phyloP scores from a whole-genome alignment of 2,888 invertebrate genomes.

The Morpho helenor region DNA sequence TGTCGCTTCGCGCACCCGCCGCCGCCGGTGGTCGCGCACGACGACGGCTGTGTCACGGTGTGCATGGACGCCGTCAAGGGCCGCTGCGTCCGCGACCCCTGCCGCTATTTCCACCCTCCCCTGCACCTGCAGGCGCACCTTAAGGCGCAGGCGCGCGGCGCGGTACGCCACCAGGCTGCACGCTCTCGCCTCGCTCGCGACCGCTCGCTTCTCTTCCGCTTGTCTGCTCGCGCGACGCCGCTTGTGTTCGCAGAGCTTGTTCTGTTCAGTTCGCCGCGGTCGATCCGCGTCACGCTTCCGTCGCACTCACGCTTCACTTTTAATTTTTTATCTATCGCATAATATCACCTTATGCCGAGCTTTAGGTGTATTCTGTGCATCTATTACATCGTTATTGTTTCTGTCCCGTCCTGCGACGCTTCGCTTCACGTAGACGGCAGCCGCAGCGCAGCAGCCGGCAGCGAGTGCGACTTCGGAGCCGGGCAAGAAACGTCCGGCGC shows the following conservation, averaged over 20 bases:
- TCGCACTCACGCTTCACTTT: conserved; percentile 78
- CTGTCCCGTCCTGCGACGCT: conserved; percentile 79
- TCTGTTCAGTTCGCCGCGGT: conserved; percentile 67
- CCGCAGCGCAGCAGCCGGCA: conserved; percentile 81
- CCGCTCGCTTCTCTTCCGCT: conserved; percentile 76
- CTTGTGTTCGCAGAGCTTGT: conserved; percentile 74
- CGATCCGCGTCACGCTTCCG: conserved; percentile 75
- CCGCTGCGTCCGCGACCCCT: conserved; percentile 99
- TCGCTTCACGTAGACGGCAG: conserved; percentile 79
- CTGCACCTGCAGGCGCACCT: conserved; percentile 99
- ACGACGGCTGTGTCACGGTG: conserved; percentile 99
- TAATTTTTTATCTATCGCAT: conserved; percentile 75
- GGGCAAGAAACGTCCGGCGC: conserved; percentile 96
- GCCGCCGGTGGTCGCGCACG: conserved; percentile 96
- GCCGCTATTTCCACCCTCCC: conserved; percentile 99
- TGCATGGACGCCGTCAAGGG: conserved; percentile 99
- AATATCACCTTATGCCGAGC: conserved; percentile 76
- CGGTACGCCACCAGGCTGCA: conserved; percentile 88
- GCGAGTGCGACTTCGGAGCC: conserved; percentile 85
- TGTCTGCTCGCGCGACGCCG: conserved; percentile 75
- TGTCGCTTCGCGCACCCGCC: conserved; percentile 99
- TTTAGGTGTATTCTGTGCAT: conserved; percentile 80
- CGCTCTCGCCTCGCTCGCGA: conserved; percentile 60
- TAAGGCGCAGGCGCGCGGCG: conserved; percentile 98
- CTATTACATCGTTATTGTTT: conserved; percentile 79